phyloP scores from a whole-genome alignment of 2,888 invertebrate species.

The Nomada ruficornis region DNA sequence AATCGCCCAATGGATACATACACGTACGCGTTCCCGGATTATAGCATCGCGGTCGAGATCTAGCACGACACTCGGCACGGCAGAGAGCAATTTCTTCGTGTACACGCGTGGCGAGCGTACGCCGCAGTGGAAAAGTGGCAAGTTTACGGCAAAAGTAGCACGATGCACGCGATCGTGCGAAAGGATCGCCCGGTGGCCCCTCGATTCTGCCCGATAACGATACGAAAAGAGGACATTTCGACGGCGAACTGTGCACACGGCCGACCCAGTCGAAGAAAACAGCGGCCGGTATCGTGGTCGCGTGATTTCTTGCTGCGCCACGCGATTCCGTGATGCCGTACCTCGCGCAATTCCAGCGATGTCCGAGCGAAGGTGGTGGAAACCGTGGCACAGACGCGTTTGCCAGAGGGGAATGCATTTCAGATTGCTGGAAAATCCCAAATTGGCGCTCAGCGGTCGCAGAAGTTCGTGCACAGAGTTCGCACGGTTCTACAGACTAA shows the following conservation, averaged over 20 bases:
- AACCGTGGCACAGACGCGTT: background rate
- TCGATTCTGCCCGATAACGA: slow-evolving; percentile 43
- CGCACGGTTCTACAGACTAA: too few relatives aligned
- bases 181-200: slow-evolving; percentile 41
- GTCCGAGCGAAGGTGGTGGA: background rate
- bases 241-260: background rate
- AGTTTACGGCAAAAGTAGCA: slow-evolving; percentile 42
- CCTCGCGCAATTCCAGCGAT: background rate
- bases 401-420: too few relatives aligned
- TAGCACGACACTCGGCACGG: slow-evolving; percentile 25
- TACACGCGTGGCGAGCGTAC: slow-evolving; percentile 16
- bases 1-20: slow-evolving; percentile 12
- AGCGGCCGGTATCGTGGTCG: slow-evolving; percentile 2
- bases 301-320: slow-evolving; percentile 3
- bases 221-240: slow-evolving; percentile 36
- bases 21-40: background rate
- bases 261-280: background rate
- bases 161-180: slow-evolving; percentile 54
- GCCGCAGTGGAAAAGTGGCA: slow-evolving; percentile 16
- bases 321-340: background rate
- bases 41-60: slow-evolving; percentile 17
- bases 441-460: too few relatives aligned
- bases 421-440: too few relatives aligned
- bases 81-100: slow-evolving; percentile 51
- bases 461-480: too few relatives aligned